Percentiles rank a stretch among this genome's conserved stretches.
These are phyloP conservation scores for Tanypteryx hageni DNA, from an alignment of 2,888 invertebrate genomes.

Conservation along the genomic window DNA sequence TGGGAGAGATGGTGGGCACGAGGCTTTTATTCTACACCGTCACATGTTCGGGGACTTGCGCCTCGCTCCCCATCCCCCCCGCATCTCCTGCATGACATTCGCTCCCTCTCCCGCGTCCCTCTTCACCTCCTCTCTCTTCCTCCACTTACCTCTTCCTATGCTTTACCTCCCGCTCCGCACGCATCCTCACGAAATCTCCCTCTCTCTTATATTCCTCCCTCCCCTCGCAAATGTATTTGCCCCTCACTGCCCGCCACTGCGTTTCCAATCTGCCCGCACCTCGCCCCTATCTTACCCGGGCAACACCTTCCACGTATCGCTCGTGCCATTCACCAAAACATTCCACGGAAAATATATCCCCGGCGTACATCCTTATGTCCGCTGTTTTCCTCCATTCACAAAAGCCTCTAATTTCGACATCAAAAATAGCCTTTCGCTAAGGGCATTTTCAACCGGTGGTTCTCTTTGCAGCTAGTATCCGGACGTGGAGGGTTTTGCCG, in stretches of 20 bases:
- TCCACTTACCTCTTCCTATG: background rate
- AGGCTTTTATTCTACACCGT: slow-evolving; percentile 60
- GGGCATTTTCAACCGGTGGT: slow-evolving; percentile 56
- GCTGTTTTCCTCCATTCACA: slow-evolving; percentile 59
- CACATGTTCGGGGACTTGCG: slow-evolving; percentile 58
- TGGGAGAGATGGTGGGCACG: background rate
- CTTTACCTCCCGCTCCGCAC: background rate
- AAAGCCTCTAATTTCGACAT: slow-evolving; percentile 59
- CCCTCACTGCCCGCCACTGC: slow-evolving; percentile 26
- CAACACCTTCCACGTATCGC: background rate
- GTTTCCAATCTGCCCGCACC: background rate
- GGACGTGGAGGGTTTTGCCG: background rate
- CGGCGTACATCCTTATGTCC: slow-evolving; percentile 32
- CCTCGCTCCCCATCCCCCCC: background rate
- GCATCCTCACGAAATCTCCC: background rate
- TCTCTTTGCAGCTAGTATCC: background rate
- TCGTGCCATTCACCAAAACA: slow-evolving; percentile 45
- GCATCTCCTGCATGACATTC: slow-evolving; percentile 38
- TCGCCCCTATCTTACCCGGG: background rate
- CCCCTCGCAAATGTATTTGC: slow-evolving; percentile 39
- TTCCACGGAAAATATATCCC: slow-evolving; percentile 45
- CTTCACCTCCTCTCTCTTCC: background rate
- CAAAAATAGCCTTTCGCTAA: slow-evolving; percentile 51
- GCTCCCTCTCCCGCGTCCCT: slow-evolving; percentile 24
- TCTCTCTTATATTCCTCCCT: background rate